A percentile compares a stretch with the other conserved stretches of the same genome.
phyloP scores from a whole-genome alignment of 2,797 vertebrate genomes.

The Acrocephalus scirpaceus region DNA sequence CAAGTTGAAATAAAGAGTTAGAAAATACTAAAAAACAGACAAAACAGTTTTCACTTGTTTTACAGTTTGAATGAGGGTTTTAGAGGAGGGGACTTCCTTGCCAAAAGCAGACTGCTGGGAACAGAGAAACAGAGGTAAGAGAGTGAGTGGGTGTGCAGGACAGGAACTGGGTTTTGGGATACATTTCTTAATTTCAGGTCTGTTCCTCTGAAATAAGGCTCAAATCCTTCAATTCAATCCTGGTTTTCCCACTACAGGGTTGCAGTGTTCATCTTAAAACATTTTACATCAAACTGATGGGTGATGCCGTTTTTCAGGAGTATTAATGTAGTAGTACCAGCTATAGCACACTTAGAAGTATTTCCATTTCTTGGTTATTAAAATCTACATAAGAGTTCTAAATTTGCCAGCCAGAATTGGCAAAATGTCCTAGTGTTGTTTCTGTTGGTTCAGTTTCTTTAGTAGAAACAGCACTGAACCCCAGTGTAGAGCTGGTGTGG shows the following conservation, averaged over 20 bases:
- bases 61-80: background rate
- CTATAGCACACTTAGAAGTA: background rate
- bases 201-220: background rate
- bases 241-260: background rate
- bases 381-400: background rate
- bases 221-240: background rate
- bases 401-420: background rate
- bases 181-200: background rate
- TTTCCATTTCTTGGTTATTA: background rate
- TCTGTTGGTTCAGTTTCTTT: background rate
- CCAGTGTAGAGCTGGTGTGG: background rate
- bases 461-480: background rate
- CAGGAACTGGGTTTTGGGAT: background rate
- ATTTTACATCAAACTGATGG: background rate
- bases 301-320: background rate
- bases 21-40: background rate
- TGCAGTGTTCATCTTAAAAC: background rate
- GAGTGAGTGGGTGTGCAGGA: background rate
- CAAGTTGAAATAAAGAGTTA: background rate
- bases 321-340: background rate
- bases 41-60: background rate
- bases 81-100: background rate
- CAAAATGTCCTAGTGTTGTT: background rate
- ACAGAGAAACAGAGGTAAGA: background rate
- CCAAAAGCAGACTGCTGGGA: background rate